phyloP scores from a whole-genome alignment of 2,888 invertebrate genomes.

The Stenurella melanura region DNA sequence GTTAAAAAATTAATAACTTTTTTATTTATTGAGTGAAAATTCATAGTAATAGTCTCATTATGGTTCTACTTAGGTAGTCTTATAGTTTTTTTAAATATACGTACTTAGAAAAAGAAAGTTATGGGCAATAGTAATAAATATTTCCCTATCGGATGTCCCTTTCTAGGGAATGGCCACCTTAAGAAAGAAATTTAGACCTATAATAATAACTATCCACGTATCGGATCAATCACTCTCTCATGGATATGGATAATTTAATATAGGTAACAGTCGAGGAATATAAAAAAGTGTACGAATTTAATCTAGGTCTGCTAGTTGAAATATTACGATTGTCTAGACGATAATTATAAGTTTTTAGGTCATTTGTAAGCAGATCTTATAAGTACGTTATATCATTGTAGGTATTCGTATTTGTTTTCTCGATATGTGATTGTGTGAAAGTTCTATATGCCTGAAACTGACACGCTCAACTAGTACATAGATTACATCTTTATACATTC shows the following conservation, averaged over 20 bases:
- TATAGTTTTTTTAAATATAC: too few relatives aligned
- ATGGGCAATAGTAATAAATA: too few relatives aligned
- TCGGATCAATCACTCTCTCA: too few relatives aligned
- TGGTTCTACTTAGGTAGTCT: too few relatives aligned
- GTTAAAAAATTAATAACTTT: too few relatives aligned
- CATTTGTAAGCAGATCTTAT: background rate
- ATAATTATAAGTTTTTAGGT: background rate
- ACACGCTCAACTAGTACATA: background rate
- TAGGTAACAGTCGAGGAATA: background rate
- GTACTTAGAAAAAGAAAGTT: too few relatives aligned
- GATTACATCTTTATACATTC: background rate
- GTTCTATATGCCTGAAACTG: background rate
- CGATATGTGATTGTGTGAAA: background rate
- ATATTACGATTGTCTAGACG: background rate
- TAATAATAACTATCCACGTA: too few relatives aligned
- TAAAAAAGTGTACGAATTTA: background rate
- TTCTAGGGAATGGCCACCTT: too few relatives aligned
- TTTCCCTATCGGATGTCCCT: too few relatives aligned
- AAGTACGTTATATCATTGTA: background rate
- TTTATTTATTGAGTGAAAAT: too few relatives aligned
- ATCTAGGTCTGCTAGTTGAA: background rate
- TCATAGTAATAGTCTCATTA: too few relatives aligned
- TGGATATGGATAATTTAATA: background rate
- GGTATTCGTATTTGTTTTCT: background rate
- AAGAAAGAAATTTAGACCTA: too few relatives aligned